phyloP scores from a whole-genome alignment of 2,888 invertebrate species.

The Trachelus iudaicus region DNA sequence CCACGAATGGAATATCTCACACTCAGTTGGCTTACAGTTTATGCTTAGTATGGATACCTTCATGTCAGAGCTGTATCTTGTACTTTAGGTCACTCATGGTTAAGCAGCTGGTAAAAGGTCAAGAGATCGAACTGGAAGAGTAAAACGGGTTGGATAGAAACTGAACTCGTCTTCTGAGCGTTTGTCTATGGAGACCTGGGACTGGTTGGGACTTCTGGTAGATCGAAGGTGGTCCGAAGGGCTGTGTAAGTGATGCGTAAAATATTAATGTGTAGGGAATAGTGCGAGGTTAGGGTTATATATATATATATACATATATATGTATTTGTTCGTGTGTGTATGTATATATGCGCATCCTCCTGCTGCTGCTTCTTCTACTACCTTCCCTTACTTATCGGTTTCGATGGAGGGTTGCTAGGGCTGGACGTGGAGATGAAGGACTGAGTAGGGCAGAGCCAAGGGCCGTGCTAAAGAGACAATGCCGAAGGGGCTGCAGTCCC shows the following conservation, averaged over 20 bases:
- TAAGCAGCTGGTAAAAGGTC: neutral
- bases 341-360: constrained; percentile 11
- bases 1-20: neutral
- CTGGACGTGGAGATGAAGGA: constrained; percentile 41
- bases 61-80: neutral
- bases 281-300: constrained; percentile 23
- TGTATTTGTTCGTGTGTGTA: neutral
- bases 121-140: neutral
- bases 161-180: neutral
- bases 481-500: constrained; percentile 44
- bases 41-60: neutral
- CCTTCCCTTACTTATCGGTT: constrained; percentile 61
- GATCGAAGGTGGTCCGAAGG: constrained; percentile 53
- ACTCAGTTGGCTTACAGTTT: neutral
- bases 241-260: constrained; percentile 51
- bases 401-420: constrained; percentile 39
- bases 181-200: neutral
- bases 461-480: constrained; percentile 26
- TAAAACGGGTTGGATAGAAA: neutral
- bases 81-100: neutral
- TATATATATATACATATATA: neutral
- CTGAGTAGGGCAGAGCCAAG: constrained; percentile 23
- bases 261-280: constrained; percentile 58
- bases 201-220: neutral
- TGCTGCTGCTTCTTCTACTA: constrained; percentile 27